These are phyloP conservation scores for Mercenaria mercenaria DNA, from an alignment of 1,140 invertebrate species.

Conservation along the genomic window DNA sequence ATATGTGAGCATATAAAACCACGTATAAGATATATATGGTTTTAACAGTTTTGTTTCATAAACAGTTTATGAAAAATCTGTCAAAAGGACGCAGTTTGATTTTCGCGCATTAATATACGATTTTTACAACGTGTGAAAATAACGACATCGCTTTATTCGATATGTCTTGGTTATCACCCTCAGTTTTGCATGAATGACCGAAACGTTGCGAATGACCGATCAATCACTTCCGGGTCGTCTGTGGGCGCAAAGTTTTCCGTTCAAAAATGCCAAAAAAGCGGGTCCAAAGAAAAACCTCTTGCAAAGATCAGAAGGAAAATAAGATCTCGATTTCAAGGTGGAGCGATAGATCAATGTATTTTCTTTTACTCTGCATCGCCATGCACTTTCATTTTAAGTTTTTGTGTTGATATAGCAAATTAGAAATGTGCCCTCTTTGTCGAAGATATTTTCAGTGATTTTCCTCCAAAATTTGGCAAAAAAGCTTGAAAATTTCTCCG, in stretches of 20 bases:
- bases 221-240: constrained; percentile 62
- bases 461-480: too few relatives aligned
- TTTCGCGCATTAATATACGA: too few relatives aligned
- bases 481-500: background rate
- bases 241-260: constrained; percentile 54
- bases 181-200: background rate
- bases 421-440: too few relatives aligned
- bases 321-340: constrained; percentile 63
- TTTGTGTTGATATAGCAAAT: too few relatives aligned
- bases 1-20: too few relatives aligned
- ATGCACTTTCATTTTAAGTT: too few relatives aligned
- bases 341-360: background rate
- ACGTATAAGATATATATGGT: too few relatives aligned
- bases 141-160: background rate
- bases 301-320: constrained; percentile 68
- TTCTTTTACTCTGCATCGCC: background rate
- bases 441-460: too few relatives aligned
- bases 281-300: constrained; percentile 31
- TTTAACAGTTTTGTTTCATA: too few relatives aligned
- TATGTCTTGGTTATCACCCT: background rate
- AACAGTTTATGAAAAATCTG: too few relatives aligned
- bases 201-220: background rate
- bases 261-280: constrained; percentile 65
- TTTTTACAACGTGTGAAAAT: too few relatives aligned
- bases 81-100: too few relatives aligned